Evolutionary conservation across 1,140 invertebrate genomes (phyloP), one percentile per base, ranked within the genome.

Genomic region (Drosophila malerkotliana): DNA sequence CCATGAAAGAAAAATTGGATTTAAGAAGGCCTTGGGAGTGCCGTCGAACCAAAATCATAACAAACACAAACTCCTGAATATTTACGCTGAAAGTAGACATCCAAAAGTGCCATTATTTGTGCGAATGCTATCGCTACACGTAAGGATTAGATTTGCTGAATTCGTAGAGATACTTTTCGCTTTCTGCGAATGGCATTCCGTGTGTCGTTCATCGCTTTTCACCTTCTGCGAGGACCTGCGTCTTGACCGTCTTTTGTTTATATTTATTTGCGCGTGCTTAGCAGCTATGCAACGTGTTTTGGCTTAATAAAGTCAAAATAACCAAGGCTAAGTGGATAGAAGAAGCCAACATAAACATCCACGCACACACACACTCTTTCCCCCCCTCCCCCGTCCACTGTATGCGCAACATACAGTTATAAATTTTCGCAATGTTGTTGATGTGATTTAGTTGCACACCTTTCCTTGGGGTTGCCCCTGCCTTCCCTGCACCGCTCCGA

Each of bases 301-400:
- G 83, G 84, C 83, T 88, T 83, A 88, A 88, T 88, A 88, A 88
- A 88, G 83, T 88, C 84, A 79, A 77, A 88, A 88, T 76, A 87
- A 66, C 71, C 83, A 82, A 62, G 64, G 78, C 82, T 87, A 82
- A 87, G 82, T 82, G 84, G 74, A 87, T 82, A 88, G 62, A 87
- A 64, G 75, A 87, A 69, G 75, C 79, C 62, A 88, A 76, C 79
- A 88, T 68, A 88, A 82, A 88, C 67, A 83, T 75, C 64, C 62
- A 62, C 37, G 56, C 64, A 64, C 64, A 71, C 59, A 68, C 21
- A 10, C 41, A 18, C 6, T 44, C n/a, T 2, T 3, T 30, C 1
- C 54, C 15, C 41, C 37, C 63, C 39, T 4, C 12, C 30, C 47
- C 47, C 57, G 61, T 61, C 66, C 34, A 4, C 4, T 37, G 34